Evolutionary conservation across 2,797 vertebrate species (phyloP).

Genomic region (Oreonectes daqikongensis): DNA sequence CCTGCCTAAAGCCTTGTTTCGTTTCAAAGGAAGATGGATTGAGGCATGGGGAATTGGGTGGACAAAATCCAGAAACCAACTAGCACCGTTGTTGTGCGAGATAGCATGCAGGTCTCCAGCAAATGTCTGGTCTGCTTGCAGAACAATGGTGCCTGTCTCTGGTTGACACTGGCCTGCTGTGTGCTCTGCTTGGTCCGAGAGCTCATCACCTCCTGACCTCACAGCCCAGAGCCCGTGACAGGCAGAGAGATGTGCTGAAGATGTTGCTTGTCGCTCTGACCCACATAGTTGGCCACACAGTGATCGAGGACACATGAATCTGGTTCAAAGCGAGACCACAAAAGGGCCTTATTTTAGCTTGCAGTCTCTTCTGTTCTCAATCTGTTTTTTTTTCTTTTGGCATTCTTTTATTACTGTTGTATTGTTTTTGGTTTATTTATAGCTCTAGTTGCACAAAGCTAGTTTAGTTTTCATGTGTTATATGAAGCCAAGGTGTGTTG

Average conservation of each 20-base stretch:
- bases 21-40: slow-evolving; percentile 15
- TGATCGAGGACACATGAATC: slow-evolving; percentile 22
- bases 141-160: slow-evolving; percentile 59
- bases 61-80: slow-evolving; percentile 19
- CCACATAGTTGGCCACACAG: slow-evolving; percentile 36
- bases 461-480: slow-evolving; percentile 24
- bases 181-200: slow-evolving; percentile 47
- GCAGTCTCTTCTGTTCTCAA: slow-evolving; percentile 2
- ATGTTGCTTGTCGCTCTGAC: slow-evolving; percentile 50
- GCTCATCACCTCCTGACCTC: slow-evolving; percentile 58
- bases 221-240: slow-evolving; percentile 18
- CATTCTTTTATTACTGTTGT: neutral
- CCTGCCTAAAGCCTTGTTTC: slow-evolving; percentile 10
- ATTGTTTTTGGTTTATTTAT: slow-evolving; percentile 55
- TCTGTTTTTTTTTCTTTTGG: neutral
- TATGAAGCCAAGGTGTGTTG: neutral
- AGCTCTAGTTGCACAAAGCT: slow-evolving; percentile 25
- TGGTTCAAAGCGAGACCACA: slow-evolving; percentile 41
- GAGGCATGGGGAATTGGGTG: neutral
- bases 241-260: slow-evolving; percentile 45
- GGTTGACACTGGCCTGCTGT: slow-evolving; percentile 53
- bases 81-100: slow-evolving; percentile 17
- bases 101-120: slow-evolving; percentile 38
- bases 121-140: slow-evolving; percentile 29
- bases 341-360: slow-evolving; percentile 44